Conservation (phyloP, 2,113 vertebrate species). For the Myocastor coypus region DNA sequence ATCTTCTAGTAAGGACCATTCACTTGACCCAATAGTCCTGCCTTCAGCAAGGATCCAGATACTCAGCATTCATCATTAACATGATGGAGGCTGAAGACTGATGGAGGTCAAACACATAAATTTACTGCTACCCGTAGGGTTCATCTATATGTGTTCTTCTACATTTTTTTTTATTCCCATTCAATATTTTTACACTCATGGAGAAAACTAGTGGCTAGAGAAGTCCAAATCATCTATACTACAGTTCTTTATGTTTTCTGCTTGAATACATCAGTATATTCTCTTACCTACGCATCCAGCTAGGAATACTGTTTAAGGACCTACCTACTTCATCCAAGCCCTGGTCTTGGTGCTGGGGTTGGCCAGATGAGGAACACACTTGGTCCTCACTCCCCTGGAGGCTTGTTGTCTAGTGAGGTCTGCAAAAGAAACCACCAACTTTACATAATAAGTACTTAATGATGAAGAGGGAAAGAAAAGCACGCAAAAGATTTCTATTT, state of each 20-base stretch:
- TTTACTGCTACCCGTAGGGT: rapidly evolving
- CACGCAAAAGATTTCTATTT: background rate
- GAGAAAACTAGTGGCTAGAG: background rate
- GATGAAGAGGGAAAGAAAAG: background rate
- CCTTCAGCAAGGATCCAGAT: background rate
- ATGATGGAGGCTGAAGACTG: background rate
- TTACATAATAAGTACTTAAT: background rate
- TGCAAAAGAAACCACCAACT: background rate
- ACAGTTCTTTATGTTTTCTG: background rate
- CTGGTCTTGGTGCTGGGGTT: rapidly evolving
- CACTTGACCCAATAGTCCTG: too few species aligned
- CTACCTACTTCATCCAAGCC: too few species aligned
- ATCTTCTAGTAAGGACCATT: too few species aligned
- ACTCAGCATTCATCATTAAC: background rate
- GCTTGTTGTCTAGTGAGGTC: background rate
- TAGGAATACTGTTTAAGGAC: background rate
- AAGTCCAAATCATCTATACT: background rate
- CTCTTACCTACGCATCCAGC: background rate
- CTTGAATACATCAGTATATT: background rate
- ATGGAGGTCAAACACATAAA: background rate
- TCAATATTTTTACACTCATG: background rate
- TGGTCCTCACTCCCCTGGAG: background rate
- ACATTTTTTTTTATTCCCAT: background rate
- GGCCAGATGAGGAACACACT: rapidly evolving
- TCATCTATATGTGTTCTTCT: background rate